These are phyloP conservation scores for Crossocerus cetratus DNA, from an alignment of 2,888 invertebrate genomes.

Conservation along the genomic window DNA sequence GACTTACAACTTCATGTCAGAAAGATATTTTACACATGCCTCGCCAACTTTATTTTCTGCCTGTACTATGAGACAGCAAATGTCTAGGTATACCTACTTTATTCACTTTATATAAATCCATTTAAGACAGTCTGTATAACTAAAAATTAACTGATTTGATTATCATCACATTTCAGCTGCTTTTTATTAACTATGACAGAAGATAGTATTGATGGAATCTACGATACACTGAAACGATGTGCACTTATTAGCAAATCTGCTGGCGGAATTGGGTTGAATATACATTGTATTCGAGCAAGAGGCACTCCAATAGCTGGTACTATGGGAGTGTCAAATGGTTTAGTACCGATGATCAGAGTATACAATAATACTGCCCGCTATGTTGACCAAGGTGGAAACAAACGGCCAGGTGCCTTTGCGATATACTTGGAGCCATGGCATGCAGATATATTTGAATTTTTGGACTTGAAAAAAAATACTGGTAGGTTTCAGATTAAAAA, in stretches of 20 bases:
- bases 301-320: conserved; percentile 96
- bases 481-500: conserved; percentile 67
- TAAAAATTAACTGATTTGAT: conserved; percentile 4
- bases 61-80: conserved; percentile 92
- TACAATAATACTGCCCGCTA: conserved; percentile 97
- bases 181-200: conserved; percentile 96
- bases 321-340: conserved; percentile 95
- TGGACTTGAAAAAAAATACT: conserved; percentile 96
- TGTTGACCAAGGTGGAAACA: conserved; percentile 98
- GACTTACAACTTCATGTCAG: conserved; percentile 96
- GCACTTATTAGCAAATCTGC: conserved; percentile 97
- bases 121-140: conserved; percentile 6
- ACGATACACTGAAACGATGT: conserved; percentile 93
- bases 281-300: conserved; percentile 95
- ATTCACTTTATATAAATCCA: conserved; percentile 2
- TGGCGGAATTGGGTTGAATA: conserved; percentile 97
- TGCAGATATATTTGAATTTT: conserved; percentile 96
- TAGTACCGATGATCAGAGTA: conserved; percentile 96
- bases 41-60: conserved; percentile 98
- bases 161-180: conserved; percentile 81
- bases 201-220: conserved; percentile 97
- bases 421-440: conserved; percentile 99
- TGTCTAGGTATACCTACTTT: conserved; percentile 83
- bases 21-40: conserved; percentile 98
- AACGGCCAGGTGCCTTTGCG: conserved; percentile 98